phyloP scores from a whole-genome alignment of 2,797 vertebrate species.

The Carcharodon carcharias region DNA sequence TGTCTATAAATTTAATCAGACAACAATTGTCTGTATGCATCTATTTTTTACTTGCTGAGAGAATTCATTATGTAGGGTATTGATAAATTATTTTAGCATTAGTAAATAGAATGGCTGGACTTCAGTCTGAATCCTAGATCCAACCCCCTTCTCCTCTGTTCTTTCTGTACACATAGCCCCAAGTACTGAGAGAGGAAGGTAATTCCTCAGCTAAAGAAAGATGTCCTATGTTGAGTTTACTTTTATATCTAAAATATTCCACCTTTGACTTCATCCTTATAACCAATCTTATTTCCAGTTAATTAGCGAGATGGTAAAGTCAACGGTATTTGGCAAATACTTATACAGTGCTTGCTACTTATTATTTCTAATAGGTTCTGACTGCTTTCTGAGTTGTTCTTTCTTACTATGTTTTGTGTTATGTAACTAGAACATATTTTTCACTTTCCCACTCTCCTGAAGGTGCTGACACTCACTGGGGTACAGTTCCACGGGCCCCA shows the following conservation, averaged over 20 bases:
- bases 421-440: background rate
- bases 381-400: background rate
- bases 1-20: background rate
- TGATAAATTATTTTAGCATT: background rate
- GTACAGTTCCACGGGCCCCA: background rate
- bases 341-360: background rate
- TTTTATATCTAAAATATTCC: background rate
- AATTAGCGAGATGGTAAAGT: background rate
- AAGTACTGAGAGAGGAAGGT: background rate
- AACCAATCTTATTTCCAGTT: background rate
- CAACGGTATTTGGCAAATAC: background rate
- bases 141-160: background rate
- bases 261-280: background rate
- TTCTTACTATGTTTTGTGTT: background rate
- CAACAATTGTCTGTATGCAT: background rate
- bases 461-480: background rate
- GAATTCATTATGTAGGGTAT: background rate
- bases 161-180: background rate
- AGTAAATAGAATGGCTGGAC: no score
- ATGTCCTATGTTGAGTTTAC: background rate
- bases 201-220: background rate
- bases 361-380: background rate
- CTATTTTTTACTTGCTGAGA: background rate
- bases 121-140: background rate
- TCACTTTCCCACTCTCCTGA: background rate